Conservation (phyloP, 2,888 invertebrate species). For the Matsumyia berberina region DNA sequence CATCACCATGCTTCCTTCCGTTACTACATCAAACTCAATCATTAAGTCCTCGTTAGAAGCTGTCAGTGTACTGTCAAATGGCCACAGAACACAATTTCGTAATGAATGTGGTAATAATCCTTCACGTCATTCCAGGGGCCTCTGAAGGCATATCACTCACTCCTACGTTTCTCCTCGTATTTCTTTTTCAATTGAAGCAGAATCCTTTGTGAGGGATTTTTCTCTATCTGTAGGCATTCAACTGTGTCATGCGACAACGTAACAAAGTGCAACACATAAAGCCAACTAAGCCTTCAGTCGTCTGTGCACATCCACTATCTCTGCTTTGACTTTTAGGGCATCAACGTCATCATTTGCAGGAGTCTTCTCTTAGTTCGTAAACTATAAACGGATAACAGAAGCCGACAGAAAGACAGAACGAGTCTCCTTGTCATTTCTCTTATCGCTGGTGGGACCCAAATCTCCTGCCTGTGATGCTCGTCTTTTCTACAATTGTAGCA, state of each 20-base stretch:
- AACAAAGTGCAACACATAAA: slow-evolving; percentile 47
- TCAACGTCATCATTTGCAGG: slow-evolving; percentile 41
- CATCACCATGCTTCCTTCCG: too few relatives aligned
- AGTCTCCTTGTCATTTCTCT: slow-evolving; percentile 27
- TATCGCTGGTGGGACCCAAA: slow-evolving; percentile 8
- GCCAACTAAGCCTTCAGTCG: slow-evolving; percentile 30
- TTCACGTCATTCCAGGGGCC: neutral
- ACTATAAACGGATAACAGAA: slow-evolving; percentile 47
- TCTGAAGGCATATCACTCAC: neutral
- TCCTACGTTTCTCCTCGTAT: neutral
- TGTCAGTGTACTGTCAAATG: too few relatives aligned
- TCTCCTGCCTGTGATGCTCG: slow-evolving; percentile 22
- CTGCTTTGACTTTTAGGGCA: slow-evolving; percentile 55
- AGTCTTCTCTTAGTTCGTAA: slow-evolving; percentile 14
- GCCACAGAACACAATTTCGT: too few relatives aligned
- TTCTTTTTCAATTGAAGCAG: slow-evolving; percentile 1
- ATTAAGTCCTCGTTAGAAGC: too few relatives aligned
- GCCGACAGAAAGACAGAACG: slow-evolving; percentile 51
- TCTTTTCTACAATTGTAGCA: slow-evolving; percentile 39
- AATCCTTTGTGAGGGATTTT: slow-evolving; percentile 3
- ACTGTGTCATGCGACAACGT: slow-evolving; percentile 33
- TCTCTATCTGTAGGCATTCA: slow-evolving; percentile 28
- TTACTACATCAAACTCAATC: too few relatives aligned
- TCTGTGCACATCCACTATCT: slow-evolving; percentile 11
- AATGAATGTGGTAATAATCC: neutral